Conservation (phyloP, 2,113 vertebrate genomes). For the Vombatus ursinus region DNA sequence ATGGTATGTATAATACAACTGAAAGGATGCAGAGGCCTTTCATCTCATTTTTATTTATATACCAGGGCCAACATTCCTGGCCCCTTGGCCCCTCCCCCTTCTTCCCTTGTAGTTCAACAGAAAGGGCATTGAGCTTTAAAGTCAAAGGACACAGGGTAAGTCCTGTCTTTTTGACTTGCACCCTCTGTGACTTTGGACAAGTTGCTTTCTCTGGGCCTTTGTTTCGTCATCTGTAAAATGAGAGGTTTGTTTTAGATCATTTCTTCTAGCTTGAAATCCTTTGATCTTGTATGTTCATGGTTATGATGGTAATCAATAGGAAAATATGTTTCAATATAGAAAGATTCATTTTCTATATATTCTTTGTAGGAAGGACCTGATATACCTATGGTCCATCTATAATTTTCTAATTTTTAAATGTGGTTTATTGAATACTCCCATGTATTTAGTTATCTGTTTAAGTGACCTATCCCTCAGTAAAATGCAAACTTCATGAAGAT, state of each 20-base stretch:
- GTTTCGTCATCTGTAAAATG: background rate
- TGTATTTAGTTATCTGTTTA: background rate
- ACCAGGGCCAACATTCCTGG: background rate
- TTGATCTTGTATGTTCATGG: conserved; percentile 35
- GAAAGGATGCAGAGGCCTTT: conserved; percentile 41
- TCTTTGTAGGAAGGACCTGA: background rate
- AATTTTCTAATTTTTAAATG: background rate
- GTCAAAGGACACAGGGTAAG: background rate
- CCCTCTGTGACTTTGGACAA: background rate
- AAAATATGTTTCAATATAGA: conserved; percentile 11
- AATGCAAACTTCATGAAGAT: background rate
- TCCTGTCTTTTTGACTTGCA: background rate
- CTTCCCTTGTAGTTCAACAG: background rate
- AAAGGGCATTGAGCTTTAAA: background rate
- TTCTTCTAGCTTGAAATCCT: background rate
- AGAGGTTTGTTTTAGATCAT: background rate
- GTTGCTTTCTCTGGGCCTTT: background rate
- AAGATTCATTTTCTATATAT: background rate
- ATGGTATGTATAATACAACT: background rate
- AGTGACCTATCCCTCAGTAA: background rate
- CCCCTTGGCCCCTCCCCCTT: no score
- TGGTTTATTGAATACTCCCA: background rate
- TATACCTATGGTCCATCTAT: background rate
- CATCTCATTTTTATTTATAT: conserved; percentile 40
- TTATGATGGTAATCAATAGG: background rate